phyloP scores from a whole-genome alignment of 2,888 invertebrate genomes.

The Campaea margaritaria region DNA sequence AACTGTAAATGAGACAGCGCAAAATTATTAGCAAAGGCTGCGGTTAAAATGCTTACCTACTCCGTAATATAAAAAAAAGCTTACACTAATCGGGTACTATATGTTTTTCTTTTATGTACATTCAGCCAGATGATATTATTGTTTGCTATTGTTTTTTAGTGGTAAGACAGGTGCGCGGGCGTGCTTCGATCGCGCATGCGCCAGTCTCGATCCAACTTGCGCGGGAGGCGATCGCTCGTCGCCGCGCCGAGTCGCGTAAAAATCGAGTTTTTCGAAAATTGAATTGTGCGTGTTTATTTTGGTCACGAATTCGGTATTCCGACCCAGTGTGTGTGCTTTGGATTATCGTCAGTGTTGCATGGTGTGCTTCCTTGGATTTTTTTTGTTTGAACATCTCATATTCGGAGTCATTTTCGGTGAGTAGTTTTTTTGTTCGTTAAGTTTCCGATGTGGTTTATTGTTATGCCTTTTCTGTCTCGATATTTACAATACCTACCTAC shows the following conservation, averaged over 20 bases:
- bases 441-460: slow-evolving; percentile 47
- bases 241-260: slow-evolving; percentile 30
- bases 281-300: slow-evolving; percentile 22
- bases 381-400: slow-evolving; percentile 38
- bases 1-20: background rate
- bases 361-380: slow-evolving; percentile 48
- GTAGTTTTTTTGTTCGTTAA: slow-evolving; percentile 48
- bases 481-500: slow-evolving; percentile 22
- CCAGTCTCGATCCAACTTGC: slow-evolving; percentile 71
- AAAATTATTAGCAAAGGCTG: background rate
- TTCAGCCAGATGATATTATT: slow-evolving; percentile 57
- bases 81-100: background rate
- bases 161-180: slow-evolving; percentile 68
- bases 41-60: too few relatives aligned
- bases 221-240: slow-evolving; percentile 65
- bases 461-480: slow-evolving; percentile 32
- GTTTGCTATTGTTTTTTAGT: slow-evolving; percentile 79
- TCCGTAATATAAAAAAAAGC: background rate
- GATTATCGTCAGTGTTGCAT: slow-evolving; percentile 27
- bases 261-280: slow-evolving; percentile 29
- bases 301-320: slow-evolving; percentile 13
- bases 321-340: slow-evolving; percentile 40
- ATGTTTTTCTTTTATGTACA: slow-evolving; percentile 19
- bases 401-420: slow-evolving; percentile 63
- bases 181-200: slow-evolving; percentile 48